Evolutionary conservation across 2,797 vertebrate genomes (phyloP).

Genomic region (Danio aesculapii): DNA sequence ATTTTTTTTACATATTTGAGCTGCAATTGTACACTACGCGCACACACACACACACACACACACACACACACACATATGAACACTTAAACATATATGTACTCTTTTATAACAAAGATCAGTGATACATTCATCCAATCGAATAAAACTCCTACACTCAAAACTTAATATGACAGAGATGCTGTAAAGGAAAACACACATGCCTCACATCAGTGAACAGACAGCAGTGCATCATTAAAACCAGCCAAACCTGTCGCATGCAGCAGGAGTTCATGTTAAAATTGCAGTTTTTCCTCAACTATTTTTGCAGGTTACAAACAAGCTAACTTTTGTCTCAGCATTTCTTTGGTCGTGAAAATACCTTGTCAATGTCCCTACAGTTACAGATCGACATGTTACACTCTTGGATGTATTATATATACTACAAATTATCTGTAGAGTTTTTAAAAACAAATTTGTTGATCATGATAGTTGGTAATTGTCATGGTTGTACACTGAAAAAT

Average conservation of each 20-base stretch:
- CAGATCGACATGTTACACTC: no score
- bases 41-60: not conserved
- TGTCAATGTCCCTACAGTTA: no score
- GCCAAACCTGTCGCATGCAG: not conserved
- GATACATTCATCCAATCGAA: constrained; percentile 25
- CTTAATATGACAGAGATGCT: not conserved
- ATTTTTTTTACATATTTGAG: not conserved
- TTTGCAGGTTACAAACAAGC: not conserved
- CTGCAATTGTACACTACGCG: not conserved
- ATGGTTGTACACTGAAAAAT: no score
- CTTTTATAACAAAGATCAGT: constrained; percentile 37
- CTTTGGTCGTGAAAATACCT: no score
- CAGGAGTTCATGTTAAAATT: not conserved
- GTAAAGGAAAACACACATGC: constrained; percentile 2
- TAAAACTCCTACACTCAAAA: constrained; percentile 45
- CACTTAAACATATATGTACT: constrained; percentile 24
- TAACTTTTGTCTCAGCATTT: no score
- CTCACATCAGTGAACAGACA: constrained; percentile 22
- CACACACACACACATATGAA: constrained; percentile 9
- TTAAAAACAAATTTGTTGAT: no score
- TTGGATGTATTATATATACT: no score
- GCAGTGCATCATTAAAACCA: not conserved
- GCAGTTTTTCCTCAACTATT: not conserved
- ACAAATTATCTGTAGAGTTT: no score
- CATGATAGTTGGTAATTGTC: no score